These are phyloP conservation scores for Eriosoma lanigerum DNA, from an alignment of 1,140 invertebrate species.

Conservation along the genomic window DNA sequence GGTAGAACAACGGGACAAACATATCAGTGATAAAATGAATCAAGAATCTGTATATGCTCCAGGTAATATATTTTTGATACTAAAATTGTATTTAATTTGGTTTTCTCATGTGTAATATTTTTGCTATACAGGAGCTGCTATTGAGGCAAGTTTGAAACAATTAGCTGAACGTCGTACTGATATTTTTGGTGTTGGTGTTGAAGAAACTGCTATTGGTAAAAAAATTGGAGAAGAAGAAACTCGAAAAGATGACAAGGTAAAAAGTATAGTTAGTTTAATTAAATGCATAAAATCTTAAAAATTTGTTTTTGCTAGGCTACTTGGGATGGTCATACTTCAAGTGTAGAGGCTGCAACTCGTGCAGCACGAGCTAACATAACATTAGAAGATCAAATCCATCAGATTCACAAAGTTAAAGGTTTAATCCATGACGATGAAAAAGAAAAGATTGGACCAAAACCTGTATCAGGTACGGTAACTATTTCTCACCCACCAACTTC, in stretches of 20 bases:
- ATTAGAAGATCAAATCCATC: slow-evolving; percentile 94
- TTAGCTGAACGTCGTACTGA: slow-evolving; percentile 98
- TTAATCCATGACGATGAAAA: slow-evolving; percentile 91
- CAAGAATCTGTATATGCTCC: slow-evolving; percentile 85
- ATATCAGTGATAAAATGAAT: slow-evolving; percentile 77
- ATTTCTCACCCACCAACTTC: slow-evolving; percentile 57
- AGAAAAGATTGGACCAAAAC: slow-evolving; percentile 85
- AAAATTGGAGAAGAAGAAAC: slow-evolving; percentile 97
- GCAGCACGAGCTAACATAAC: slow-evolving; percentile 94
- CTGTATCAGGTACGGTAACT: slow-evolving; percentile 61
- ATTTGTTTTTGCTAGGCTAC: slow-evolving; percentile 67
- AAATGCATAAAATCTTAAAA: neutral
- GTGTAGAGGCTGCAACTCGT: slow-evolving; percentile 85
- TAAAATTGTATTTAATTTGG: neutral
- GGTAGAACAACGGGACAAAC: slow-evolving; percentile 93
- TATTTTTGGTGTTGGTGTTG: slow-evolving; percentile 98
- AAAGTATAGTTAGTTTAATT: neutral
- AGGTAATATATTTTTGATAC: slow-evolving; percentile 59
- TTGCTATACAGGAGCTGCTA: slow-evolving; percentile 70
- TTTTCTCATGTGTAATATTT: slow-evolving; percentile 37
- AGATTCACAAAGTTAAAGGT: slow-evolving; percentile 94
- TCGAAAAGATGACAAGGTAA: slow-evolving; percentile 75
- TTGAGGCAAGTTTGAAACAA: slow-evolving; percentile 93
- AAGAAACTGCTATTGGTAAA: slow-evolving; percentile 98
- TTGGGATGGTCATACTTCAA: slow-evolving; percentile 98